Evolutionary conservation across 2,113 vertebrate genomes (phyloP), one percentile per base, ranked within the genome.

Genomic region (Crotalus viridis): DNA sequence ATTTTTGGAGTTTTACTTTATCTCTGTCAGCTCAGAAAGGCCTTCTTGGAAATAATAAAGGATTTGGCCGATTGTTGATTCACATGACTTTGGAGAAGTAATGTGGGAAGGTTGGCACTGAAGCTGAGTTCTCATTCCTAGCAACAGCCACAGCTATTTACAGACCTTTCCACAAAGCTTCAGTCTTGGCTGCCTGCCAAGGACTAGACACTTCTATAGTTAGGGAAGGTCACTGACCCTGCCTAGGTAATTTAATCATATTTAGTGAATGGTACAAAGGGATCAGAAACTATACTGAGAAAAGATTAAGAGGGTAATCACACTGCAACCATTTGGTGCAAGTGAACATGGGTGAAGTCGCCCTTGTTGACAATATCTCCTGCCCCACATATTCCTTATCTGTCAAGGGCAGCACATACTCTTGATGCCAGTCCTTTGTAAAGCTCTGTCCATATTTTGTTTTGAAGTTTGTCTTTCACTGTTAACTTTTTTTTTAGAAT

Each of bases 1-100:
- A 61, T 88, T 51, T 46, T 85, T 85, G 28, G 43, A 86, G 85
- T 64, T 93, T 92, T 91, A 74, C 54, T 89, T 28, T 57, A 33
- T 69, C 91, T 93, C 86, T 90, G 74, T 81, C 88, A 54, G 10
- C 85, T 22, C 19, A 0, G 13, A 61, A 94, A 94, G 94, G 93
- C 91, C 93, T 95, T 48, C 43, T 52, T 0, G 0, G 10, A 7
- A 39, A 93, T 81, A 59, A 91, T 88, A 92, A 19, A 24, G 15
- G n/a, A 12, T 4, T 61, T 92, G 64, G 1, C 26, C 88, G 52
- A 33, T 13, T 54, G 46, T 87, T 24, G 10, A 57, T 57, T 19
- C 10, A 8, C 64, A 22, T 0, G 33, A 4, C 12, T 90, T 52
- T 69, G 81, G 81, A 87, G 26, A 28, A 51, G 26, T 28, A 33